Percentiles rank a stretch among this genome's conserved stretches.
Conservation (phyloP, 2,888 invertebrate genomes). For the Agrotis ipsilon region DNA sequence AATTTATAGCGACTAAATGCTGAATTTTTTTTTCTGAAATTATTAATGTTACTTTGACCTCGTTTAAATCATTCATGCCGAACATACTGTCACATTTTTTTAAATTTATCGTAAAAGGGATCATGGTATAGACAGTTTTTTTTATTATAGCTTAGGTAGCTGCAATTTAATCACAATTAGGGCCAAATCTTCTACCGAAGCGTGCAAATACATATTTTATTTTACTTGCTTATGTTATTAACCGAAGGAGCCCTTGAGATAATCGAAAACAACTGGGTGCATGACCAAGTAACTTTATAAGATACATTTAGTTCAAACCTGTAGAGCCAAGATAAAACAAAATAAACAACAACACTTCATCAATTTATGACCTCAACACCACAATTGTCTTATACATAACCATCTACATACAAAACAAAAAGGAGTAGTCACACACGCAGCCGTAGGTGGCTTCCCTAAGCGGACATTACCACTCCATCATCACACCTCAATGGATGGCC, state of each 20-base stretch:
- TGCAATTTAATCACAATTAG: too few species aligned
- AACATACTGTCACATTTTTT: not conserved
- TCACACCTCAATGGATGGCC: conserved; percentile 53
- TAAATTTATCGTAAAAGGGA: not conserved
- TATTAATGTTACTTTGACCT: conserved; percentile 11
- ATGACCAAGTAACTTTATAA: too few species aligned
- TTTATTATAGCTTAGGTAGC: not conserved
- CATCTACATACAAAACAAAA: conserved; percentile 2
- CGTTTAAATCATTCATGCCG: conserved; percentile 14
- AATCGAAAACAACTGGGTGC: too few species aligned
- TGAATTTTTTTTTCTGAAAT: conserved; percentile 11
- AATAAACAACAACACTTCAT: too few species aligned
- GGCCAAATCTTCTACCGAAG: too few species aligned
- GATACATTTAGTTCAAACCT: too few species aligned
- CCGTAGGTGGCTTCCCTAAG: conserved; percentile 16
- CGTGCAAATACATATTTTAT: too few species aligned
- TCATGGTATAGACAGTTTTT: not conserved
- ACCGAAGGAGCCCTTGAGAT: too few species aligned
- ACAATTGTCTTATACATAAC: not conserved
- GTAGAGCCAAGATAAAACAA: too few species aligned
- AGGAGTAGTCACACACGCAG: not conserved
- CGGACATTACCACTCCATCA: conserved; percentile 59
- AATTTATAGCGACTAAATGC: conserved; percentile 14
- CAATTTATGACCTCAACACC: not conserved
- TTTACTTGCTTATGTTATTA: too few species aligned